These are phyloP conservation scores for Oligia strigilis DNA, from an alignment of 2,888 invertebrate species.

Conservation along the genomic window DNA sequence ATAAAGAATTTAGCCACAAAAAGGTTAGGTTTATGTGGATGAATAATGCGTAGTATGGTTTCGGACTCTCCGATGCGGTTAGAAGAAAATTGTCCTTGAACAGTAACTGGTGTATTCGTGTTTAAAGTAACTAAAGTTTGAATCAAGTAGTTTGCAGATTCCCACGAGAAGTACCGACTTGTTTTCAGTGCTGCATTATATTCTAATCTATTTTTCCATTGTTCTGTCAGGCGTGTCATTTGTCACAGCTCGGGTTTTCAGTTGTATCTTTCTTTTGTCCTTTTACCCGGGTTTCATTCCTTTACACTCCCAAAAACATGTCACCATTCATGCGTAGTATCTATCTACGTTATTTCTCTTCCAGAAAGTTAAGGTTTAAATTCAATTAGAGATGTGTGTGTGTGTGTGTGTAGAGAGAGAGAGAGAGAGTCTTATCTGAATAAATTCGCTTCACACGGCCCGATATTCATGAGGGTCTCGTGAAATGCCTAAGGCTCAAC, in stretches of 20 bases:
- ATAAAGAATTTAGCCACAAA: slow-evolving; percentile 42
- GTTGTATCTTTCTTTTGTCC: not conserved
- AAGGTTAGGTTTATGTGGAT: slow-evolving; percentile 43
- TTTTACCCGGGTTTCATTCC: too few species aligned
- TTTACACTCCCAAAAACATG: slow-evolving; percentile 26
- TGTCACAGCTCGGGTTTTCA: not conserved
- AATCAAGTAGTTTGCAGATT: not conserved
- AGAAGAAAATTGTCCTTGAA: not conserved
- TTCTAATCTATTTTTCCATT: not conserved
- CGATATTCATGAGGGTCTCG: slow-evolving; percentile 54
- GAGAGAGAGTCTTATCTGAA: slow-evolving; percentile 38
- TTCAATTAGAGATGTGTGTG: slow-evolving; percentile 47
- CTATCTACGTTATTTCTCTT: slow-evolving; percentile 14
- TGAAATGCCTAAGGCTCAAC: slow-evolving; percentile 28
- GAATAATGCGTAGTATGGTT: slow-evolving; percentile 42
- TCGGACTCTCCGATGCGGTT: not conserved
- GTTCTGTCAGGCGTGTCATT: not conserved
- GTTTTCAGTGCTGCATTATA: not conserved
- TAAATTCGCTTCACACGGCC: slow-evolving; percentile 53
- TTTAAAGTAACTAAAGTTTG: not conserved
- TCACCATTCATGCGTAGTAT: slow-evolving; percentile 1
- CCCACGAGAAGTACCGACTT: not conserved
- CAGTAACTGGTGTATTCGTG: not conserved
- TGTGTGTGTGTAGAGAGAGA: not conserved
- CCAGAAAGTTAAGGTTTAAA: slow-evolving; percentile 49